These are phyloP conservation scores for Lophius americanus DNA, from an alignment of 2,797 vertebrate genomes.

Conservation along the genomic window DNA sequence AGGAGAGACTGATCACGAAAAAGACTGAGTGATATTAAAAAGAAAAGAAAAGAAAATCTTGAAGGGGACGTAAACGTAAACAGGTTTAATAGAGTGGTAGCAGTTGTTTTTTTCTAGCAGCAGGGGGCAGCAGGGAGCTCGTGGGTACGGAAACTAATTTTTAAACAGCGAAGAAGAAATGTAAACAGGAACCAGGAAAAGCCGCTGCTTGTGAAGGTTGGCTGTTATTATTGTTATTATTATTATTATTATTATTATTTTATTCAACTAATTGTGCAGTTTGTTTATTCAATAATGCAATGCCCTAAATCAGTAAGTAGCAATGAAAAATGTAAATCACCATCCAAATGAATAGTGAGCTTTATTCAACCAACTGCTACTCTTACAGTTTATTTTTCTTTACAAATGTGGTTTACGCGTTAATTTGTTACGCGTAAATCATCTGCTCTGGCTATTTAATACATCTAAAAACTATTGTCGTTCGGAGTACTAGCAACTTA, in stretches of 20 bases:
- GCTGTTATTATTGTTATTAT: not conserved
- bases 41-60: not conserved
- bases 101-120: not conserved
- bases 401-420: too few relatives aligned
- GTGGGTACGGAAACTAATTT: fast-evolving
- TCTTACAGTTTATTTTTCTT: too few relatives aligned
- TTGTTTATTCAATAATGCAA: not conserved
- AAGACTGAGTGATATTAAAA: not conserved
- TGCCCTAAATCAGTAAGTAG: not conserved
- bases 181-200: constrained; percentile 28
- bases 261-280: not conserved
- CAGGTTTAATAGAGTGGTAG: not conserved
- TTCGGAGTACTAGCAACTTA: too few relatives aligned
- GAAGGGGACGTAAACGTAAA: fast-evolving
- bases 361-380: too few relatives aligned
- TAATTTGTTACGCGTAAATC: too few relatives aligned
- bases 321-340: not conserved
- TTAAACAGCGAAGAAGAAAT: constrained; percentile 50
- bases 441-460: too few relatives aligned
- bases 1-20: not conserved
- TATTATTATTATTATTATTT: not conserved
- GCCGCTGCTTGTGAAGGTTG: constrained; percentile 26
- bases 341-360: not conserved
- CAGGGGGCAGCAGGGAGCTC: constrained; percentile 38
- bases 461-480: too few relatives aligned